Evolutionary conservation across 2,888 invertebrate species (phyloP), one percentile per base, ranked within the genome.

Genomic region (Cheilosia impressa): DNA sequence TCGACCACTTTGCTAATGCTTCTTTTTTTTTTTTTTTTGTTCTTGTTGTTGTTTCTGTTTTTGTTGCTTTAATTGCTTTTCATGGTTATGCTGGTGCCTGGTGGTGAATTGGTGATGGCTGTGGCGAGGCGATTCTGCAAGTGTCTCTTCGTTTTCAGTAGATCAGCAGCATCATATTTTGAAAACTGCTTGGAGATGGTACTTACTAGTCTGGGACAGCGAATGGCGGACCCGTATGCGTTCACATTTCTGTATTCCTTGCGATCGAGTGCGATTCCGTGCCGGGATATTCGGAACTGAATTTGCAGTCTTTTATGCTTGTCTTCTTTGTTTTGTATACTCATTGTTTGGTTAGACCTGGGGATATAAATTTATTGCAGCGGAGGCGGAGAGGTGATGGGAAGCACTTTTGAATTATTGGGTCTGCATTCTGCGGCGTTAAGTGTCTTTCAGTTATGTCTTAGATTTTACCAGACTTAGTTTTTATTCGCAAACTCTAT

Each of bases 11-110:
- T 81, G 57, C 24, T 72, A 55, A 43, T 75, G 57, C 65, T 65
- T 68, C 53, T 63, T 69, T 57, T 73, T 63, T 38, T 72, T 47
- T 24, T 27, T 6, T 5, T 27, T 66, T 73, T 43, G 43, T 63
- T 43, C 52, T 41, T 57, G 34, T 41, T 19, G 47, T 57, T 19
- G 43, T 52, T 77, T 6, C 7, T 31, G 77, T 72, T 79, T 68
- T 84, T 69, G 52, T 84, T 69, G 68, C 69, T 79, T 58, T 84
- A 69, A 73, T 83, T 78, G 73, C 45, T 53, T 83, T 68, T 75
- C 73, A 78, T 73, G 69, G 68, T 78, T 83, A 62, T 60, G 57
- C 58, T 81, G 63, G 41, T 17, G 45, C 17, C 43, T 43, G 43
- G 45, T n/a, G 45, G n/a, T 15, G 47, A 47, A 19, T 19, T 47